Percentiles rank a stretch among this genome's conserved stretches.
Evolutionary conservation across 2,797 vertebrate genomes (phyloP).

Genomic region (Heterohyrax brucei): DNA sequence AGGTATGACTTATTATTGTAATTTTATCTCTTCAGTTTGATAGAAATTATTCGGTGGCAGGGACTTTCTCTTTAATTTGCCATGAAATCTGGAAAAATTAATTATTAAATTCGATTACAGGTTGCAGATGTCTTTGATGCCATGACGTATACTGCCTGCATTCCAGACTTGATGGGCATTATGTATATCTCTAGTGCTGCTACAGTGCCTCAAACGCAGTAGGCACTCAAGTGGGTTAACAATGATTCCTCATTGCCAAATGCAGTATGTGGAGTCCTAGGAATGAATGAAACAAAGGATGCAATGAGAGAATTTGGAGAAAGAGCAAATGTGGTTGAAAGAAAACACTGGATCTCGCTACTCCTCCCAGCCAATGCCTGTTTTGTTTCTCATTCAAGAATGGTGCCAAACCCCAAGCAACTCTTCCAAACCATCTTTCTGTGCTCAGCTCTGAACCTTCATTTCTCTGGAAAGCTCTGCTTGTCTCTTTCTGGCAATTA

Average conservation of each 20-base stretch:
- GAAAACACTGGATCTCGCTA: neutral
- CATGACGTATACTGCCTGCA: neutral
- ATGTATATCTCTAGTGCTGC: neutral
- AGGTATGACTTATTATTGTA: neutral
- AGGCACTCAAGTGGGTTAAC: neutral
- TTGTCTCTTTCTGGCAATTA: neutral
- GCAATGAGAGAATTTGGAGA: constrained; percentile 25
- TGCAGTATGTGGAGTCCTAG: neutral
- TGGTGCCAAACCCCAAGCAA: no score
- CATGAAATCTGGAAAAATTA: neutral
- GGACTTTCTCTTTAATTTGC: neutral
- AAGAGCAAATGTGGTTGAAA: constrained; percentile 45
- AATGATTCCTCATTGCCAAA: neutral
- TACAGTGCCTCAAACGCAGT: neutral
- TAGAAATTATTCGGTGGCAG: neutral
- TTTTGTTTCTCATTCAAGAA: constrained; percentile 29
- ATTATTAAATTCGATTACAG: neutral
- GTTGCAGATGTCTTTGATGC: neutral
- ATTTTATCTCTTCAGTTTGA: neutral
- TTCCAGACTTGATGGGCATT: neutral
- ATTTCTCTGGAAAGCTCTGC: neutral
- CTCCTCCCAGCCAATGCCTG: constrained; percentile 18
- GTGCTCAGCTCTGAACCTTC: neutral
- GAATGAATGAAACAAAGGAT: constrained; percentile 40
- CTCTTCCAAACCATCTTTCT: neutral